Conservation (phyloP, 2,797 vertebrate species). For the Aulostomus chinensis region DNA sequence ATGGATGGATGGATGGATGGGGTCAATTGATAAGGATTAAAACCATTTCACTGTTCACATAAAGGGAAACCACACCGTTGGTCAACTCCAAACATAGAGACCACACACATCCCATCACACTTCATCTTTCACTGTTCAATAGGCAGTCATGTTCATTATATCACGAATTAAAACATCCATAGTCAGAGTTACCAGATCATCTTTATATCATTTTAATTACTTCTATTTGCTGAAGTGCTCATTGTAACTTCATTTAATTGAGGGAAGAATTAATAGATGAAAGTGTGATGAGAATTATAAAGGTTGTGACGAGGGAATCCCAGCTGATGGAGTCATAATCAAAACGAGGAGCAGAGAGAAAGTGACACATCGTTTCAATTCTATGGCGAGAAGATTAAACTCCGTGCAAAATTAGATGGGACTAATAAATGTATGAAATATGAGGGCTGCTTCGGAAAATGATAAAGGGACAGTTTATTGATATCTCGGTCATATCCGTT, state of each 20-base stretch:
- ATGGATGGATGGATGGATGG: too few species aligned
- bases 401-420: background rate
- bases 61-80: too few species aligned
- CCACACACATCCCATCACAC: too few species aligned
- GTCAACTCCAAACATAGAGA: slow-evolving; percentile 9
- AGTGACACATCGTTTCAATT: background rate
- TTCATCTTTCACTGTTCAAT: slow-evolving; percentile 31
- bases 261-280: slow-evolving; percentile 13
- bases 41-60: too few species aligned
- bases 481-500: too few species aligned
- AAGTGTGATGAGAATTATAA: slow-evolving; percentile 2
- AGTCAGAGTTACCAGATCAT: slow-evolving; percentile 37
- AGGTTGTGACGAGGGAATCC: slow-evolving; percentile 6
- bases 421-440: background rate
- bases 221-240: slow-evolving; percentile 42
- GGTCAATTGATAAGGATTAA: too few species aligned
- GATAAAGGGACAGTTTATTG: background rate
- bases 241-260: slow-evolving; percentile 47
- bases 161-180: slow-evolving; percentile 51
- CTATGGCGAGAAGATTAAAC: background rate
- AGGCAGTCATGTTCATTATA: slow-evolving; percentile 37
- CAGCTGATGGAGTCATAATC: slow-evolving; percentile 4
- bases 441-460: background rate
- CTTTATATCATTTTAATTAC: slow-evolving; percentile 46
- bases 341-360: background rate